Conservation (phyloP, 23 tunicate species). For the Oikopleura dioica region DNA sequence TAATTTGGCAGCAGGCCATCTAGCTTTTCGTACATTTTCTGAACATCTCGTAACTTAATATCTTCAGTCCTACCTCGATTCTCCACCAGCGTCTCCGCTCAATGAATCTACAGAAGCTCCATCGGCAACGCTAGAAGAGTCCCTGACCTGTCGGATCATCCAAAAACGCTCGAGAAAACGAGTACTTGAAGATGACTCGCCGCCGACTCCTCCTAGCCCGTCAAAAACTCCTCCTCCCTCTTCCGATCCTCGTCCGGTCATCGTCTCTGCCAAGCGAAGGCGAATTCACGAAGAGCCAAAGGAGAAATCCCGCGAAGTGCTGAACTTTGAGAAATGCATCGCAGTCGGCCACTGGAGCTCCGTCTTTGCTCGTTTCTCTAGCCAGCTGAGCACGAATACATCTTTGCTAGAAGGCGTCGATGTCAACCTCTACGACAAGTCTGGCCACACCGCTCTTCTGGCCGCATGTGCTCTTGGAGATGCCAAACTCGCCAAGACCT, state of each 20-base stretch:
- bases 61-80: too few species aligned
- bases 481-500: neutral
- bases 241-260: neutral
- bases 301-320: neutral
- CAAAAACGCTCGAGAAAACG: neutral
- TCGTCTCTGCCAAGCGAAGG: too few species aligned
- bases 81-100: conserved; percentile 6
- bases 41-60: too few species aligned
- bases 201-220: neutral
- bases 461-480: neutral
- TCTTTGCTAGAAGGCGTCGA: neutral
- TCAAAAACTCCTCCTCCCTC: neutral
- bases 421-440: neutral
- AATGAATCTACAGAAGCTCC: conserved; percentile 11
- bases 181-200: neutral
- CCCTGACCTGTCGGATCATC: neutral
- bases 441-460: neutral
- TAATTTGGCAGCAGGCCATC: too few species aligned
- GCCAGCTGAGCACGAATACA: neutral
- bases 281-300: neutral
- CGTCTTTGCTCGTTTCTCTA: neutral
- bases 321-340: neutral
- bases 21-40: too few species aligned
- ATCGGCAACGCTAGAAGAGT: neutral
- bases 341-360: neutral